Conservation (phyloP, 2,797 vertebrate genomes). For the Enteromius unitaeniatus region DNA sequence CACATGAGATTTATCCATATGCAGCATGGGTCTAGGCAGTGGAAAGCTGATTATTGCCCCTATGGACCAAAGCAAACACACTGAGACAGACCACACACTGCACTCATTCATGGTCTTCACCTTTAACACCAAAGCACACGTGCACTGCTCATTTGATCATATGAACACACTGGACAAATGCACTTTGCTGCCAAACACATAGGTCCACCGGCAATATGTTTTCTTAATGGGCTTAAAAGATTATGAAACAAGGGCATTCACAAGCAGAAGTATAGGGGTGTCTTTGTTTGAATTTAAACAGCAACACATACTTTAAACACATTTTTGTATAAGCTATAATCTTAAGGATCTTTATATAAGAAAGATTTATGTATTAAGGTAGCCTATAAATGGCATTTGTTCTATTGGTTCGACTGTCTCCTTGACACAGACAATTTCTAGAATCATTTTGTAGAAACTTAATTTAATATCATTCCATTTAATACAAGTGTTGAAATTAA, state of each 20-base stretch:
- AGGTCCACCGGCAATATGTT: background rate
- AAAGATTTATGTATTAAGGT: background rate
- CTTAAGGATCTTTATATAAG: background rate
- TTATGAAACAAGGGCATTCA: background rate
- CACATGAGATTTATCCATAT: constrained; percentile 19
- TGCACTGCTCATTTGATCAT: background rate
- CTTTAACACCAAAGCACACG: background rate
- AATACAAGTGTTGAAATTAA: too few species aligned
- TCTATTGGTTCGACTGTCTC: background rate
- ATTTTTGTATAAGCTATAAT: background rate
- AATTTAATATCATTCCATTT: too few species aligned
- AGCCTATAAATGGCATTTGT: background rate
- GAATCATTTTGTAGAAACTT: background rate
- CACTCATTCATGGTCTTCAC: background rate
- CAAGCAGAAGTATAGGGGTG: background rate
- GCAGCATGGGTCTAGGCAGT: background rate
- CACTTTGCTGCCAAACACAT: background rate
- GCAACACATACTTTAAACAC: background rate
- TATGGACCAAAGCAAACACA: constrained; percentile 20
- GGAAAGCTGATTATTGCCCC: constrained; percentile 16
- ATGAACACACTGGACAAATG: background rate
- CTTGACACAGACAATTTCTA: background rate
- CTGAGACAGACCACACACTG: background rate
- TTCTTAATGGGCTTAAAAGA: constrained; percentile 21
- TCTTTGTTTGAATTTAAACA: constrained; percentile 34